Evolutionary conservation across 2,113 vertebrate species (phyloP).

Genomic region (Hippocampus zosterae): DNA sequence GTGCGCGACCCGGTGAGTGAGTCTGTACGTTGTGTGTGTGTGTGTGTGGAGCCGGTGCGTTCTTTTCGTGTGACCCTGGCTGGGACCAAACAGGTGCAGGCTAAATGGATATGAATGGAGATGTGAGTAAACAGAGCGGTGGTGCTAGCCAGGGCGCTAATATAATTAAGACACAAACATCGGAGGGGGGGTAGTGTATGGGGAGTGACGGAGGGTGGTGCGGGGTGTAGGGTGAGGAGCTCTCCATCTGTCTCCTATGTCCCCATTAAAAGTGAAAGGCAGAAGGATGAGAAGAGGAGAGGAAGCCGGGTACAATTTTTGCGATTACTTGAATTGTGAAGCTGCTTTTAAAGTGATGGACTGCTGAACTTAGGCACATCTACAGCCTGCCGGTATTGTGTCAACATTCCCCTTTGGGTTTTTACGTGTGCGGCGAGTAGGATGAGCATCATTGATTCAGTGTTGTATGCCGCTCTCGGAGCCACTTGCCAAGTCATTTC

Average conservation of each 20-base stretch:
- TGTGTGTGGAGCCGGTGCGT: slow-evolving; percentile 68
- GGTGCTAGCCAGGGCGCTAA: slow-evolving; percentile 89
- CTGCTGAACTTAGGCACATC: slow-evolving; percentile 24
- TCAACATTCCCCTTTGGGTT: slow-evolving; percentile 68
- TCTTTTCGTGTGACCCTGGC: slow-evolving; percentile 83
- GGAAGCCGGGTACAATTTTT: slow-evolving; percentile 7
- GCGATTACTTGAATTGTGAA: neutral
- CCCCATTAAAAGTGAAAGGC: slow-evolving; percentile 63
- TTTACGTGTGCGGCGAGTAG: slow-evolving; percentile 31
- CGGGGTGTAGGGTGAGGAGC: slow-evolving; percentile 73
- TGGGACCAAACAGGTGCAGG: slow-evolving; percentile 96
- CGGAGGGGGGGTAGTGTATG: slow-evolving; percentile 37
- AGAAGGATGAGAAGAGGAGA: slow-evolving; percentile 25
- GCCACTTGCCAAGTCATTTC: slow-evolving; percentile 71
- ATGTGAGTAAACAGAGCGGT: slow-evolving; percentile 93
- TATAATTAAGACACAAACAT: slow-evolving; percentile 98
- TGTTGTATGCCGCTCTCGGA: slow-evolving; percentile 53
- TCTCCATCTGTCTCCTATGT: slow-evolving; percentile 88
- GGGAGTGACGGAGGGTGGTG: slow-evolving; percentile 3
- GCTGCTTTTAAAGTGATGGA: slow-evolving; percentile 23
- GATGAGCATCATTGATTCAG: slow-evolving; percentile 65
- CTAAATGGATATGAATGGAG: slow-evolving; percentile 99
- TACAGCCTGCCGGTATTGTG: slow-evolving; percentile 46
- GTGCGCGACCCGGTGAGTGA: slow-evolving; percentile 32
- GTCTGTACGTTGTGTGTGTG: slow-evolving; percentile 38